Base-by-base conservation (phyloP, 2,888 invertebrate species). In the Caenorhabditis sulstoni region DNA sequence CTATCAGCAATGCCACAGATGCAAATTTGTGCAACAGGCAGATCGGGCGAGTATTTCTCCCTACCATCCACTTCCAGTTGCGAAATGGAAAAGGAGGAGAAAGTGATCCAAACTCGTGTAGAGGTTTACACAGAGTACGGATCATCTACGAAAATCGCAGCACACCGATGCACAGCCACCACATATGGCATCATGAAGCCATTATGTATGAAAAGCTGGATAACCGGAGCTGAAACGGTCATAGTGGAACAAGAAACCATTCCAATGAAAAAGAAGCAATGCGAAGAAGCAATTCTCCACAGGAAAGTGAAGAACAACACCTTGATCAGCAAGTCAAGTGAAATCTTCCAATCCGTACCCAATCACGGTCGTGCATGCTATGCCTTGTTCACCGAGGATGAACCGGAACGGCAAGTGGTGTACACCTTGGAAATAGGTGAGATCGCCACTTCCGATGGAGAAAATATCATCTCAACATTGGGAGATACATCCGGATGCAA, bases 261-360 rank as follows among this genome's bases (percentile, higher is more conserved):
- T 7, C 29, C 29, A 29, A 29, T 29, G 29, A 29, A 29, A 7
- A 29, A 29, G 7, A 7, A 29, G 7, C 4, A 3, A 7, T 29
- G 29, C 29, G 29, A 29, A 29, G 29, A 29, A 29, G 29, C 29
- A 5, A 29, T 29, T 29, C 29, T 29, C 7, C 29, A 29, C 29
- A 29, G 29, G 14, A 47, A 41, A 20, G 67, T 74, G 47, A 14
- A 45, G 4, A 39, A 67, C n/a, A 66, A 55, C 16, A 35, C 67
- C 39, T 20, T 18, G 45, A 7, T 12, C 29, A 29, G 29, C 29
- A 29, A 29, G 29, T 3, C 29, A 29, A 29, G 7, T 5, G 4
- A 29, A 29, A 3, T 29, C 29, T 29, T 29, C 29, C 29, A 29
- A 7, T 29, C 29, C 7, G 29, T 5, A 29, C 29, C 29, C 3